These are phyloP conservation scores for Barbus barbus DNA, from an alignment of 2,113 vertebrate species.

Conservation along the genomic window DNA sequence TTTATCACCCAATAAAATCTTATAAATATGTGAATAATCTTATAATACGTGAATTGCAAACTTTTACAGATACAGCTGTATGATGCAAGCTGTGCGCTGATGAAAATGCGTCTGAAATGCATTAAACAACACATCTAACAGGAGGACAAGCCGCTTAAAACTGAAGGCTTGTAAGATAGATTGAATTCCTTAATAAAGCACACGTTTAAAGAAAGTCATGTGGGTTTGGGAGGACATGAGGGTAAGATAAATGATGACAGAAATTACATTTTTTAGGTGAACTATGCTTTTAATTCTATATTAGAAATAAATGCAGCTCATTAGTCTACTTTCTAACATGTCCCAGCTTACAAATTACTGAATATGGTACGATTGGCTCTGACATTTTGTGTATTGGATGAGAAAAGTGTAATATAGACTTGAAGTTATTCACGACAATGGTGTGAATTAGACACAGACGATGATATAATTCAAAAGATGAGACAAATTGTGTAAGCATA, in stretches of 20 bases:
- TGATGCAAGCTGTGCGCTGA: background rate
- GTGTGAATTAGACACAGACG: background rate
- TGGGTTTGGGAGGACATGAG: background rate
- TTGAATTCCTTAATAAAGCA: background rate
- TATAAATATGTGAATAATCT: background rate
- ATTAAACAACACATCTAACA: background rate
- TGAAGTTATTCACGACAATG: background rate
- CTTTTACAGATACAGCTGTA: background rate
- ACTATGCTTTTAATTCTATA: background rate
- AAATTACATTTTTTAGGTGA: background rate
- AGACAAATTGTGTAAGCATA: background rate
- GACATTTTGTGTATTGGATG: background rate
- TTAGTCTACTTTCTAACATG: background rate
- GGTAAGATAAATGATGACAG: background rate
- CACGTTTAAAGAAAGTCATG: background rate
- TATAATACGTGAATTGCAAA: background rate
- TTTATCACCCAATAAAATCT: no score
- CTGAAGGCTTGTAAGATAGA: background rate
- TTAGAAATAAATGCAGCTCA: background rate
- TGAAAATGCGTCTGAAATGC: background rate
- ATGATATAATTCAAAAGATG: background rate
- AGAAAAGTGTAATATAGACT: background rate
- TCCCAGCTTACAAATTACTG: background rate
- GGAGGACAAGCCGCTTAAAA: background rate
- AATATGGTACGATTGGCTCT: background rate